phyloP scores from a whole-genome alignment of 2,113 vertebrate genomes.

The Odontophorus gujanensis region DNA sequence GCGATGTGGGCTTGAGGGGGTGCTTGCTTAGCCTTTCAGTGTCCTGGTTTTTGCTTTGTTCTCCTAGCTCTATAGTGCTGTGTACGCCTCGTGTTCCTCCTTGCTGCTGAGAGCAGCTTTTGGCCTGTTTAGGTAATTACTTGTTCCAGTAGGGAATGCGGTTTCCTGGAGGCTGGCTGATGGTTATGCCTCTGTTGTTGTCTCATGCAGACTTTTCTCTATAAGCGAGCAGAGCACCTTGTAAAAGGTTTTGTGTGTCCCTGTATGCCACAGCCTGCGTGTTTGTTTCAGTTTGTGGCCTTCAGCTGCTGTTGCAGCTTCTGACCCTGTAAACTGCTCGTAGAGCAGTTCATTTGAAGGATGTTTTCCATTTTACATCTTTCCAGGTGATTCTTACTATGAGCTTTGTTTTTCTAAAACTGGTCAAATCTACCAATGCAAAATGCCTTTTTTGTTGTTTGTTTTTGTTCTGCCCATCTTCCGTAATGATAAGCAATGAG shows the following conservation, averaged over 20 bases:
- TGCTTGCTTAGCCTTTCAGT: accelerated
- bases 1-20: too few species aligned
- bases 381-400: accelerated
- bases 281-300: accelerated
- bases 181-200: not conserved
- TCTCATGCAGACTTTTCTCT: too few species aligned
- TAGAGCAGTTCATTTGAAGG: accelerated
- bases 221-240: not conserved
- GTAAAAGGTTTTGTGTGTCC: accelerated
- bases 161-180: accelerated
- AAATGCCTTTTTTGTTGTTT: not conserved
- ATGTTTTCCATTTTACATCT: not conserved
- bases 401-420: not conserved
- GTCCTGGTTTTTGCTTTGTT: not conserved
- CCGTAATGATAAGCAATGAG: not conserved
- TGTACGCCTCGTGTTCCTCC: accelerated
- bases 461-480: not conserved
- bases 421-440: not conserved
- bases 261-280: not conserved
- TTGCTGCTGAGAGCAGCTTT: accelerated
- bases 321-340: accelerated
- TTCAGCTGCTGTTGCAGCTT: not conserved
- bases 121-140: not conserved
- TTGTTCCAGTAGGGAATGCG: accelerated
- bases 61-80: accelerated